phyloP scores from a whole-genome alignment of 35 echinoderm and acorn worm genomes.

The Strongylocentrotus purpuratus region DNA sequence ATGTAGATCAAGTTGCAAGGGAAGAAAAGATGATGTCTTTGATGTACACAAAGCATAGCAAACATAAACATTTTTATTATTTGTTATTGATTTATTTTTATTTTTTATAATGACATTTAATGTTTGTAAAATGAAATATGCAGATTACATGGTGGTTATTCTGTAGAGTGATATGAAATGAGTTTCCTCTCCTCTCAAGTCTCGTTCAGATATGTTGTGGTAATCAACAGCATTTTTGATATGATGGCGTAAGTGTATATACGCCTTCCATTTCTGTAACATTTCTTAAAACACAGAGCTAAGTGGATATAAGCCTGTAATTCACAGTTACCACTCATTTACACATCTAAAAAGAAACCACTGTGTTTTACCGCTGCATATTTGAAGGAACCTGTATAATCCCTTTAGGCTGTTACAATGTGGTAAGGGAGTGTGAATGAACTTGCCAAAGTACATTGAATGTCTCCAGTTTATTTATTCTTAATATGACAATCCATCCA shows the following conservation, averaged over 20 bases:
- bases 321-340: no score
- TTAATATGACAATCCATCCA: not conserved
- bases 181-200: not conserved
- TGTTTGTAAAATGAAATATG: not conserved
- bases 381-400: not conserved
- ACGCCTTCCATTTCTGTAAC: no score
- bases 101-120: not conserved
- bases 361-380: no score
- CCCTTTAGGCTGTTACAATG: not conserved
- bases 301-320: no score
- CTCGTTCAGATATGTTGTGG: no score
- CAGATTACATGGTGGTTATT: not conserved
- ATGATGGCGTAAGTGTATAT: no score
- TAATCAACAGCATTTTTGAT: no score
- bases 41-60: not conserved
- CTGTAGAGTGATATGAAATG: not conserved
- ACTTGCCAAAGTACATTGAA: slow-evolving; percentile 11
- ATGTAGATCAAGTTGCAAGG: no score
- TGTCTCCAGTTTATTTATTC: not conserved
- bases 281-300: no score
- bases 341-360: no score
- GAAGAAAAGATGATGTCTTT: no score
- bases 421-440: not conserved
- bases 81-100: not conserved
- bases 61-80: not conserved